These are phyloP conservation scores for Saguinus midas DNA, from an alignment of 2,113 vertebrate species.

Conservation along the genomic window DNA sequence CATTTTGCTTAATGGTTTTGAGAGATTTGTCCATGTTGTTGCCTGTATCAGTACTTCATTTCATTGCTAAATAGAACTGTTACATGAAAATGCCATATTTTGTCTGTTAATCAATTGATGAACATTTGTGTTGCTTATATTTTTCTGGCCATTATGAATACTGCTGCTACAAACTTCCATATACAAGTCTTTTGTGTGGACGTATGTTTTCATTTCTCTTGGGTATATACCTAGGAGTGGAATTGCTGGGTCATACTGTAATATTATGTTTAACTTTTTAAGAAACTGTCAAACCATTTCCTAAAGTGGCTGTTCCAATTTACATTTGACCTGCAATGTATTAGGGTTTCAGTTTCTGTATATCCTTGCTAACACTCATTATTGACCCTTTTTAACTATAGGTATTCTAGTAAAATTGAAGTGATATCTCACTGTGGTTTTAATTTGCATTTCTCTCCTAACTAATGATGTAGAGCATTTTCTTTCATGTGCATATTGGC, in stretches of 20 bases:
- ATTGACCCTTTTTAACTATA: neutral
- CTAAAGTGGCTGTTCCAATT: neutral
- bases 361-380: neutral
- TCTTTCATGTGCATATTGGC: neutral
- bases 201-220: neutral
- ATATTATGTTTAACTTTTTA: neutral
- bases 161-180: neutral
- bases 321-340: neutral
- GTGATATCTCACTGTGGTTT: neutral
- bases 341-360: neutral
- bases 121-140: neutral
- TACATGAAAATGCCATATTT: neutral
- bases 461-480: neutral
- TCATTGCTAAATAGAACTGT: neutral
- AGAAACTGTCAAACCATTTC: neutral
- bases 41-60: neutral
- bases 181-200: neutral
- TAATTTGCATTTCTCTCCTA: neutral
- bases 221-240: neutral
- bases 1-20: neutral
- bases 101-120: neutral
- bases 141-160: neutral
- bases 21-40: neutral
- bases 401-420: neutral
- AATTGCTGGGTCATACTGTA: neutral